Conservation (phyloP, 2,888 invertebrate genomes). For the Arrhopalites spinosus region DNA sequence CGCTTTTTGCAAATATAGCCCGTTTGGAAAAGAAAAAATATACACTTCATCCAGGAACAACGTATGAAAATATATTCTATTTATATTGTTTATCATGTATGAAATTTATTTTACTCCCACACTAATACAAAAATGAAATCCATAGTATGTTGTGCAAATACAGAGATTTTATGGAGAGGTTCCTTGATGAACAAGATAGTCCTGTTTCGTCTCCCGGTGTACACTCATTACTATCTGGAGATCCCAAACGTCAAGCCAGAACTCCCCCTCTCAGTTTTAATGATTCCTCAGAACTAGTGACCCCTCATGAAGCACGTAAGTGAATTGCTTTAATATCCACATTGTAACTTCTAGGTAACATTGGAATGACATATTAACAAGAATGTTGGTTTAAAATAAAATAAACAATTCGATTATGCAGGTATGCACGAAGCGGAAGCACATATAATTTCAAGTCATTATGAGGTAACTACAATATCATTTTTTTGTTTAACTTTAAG, state of each 20-base stretch:
- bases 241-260: constrained; percentile 60
- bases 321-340: too few species aligned
- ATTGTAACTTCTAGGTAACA: too few species aligned
- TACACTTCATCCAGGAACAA: constrained; percentile 86
- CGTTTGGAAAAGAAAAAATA: constrained; percentile 91
- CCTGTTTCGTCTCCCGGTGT: constrained; percentile 72
- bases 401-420: too few species aligned
- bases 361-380: too few species aligned
- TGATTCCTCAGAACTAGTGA: constrained; percentile 32
- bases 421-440: too few species aligned
- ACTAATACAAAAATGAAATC: background rate
- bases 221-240: constrained; percentile 62
- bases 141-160: background rate
- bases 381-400: too few species aligned
- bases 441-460: constrained; percentile 50
- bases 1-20: constrained; percentile 81
- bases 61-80: constrained; percentile 62
- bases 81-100: background rate
- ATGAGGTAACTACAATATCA: too few species aligned
- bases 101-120: background rate
- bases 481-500: too few species aligned
- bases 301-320: constrained; percentile 34
- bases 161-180: constrained; percentile 89
- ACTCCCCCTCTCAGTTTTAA: constrained; percentile 48
- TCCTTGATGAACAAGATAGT: constrained; percentile 80